A percentile compares a stretch with the other conserved stretches of the same genome.
phyloP scores from a whole-genome alignment of 2,113 vertebrate species.

The Nanorana parkeri region DNA sequence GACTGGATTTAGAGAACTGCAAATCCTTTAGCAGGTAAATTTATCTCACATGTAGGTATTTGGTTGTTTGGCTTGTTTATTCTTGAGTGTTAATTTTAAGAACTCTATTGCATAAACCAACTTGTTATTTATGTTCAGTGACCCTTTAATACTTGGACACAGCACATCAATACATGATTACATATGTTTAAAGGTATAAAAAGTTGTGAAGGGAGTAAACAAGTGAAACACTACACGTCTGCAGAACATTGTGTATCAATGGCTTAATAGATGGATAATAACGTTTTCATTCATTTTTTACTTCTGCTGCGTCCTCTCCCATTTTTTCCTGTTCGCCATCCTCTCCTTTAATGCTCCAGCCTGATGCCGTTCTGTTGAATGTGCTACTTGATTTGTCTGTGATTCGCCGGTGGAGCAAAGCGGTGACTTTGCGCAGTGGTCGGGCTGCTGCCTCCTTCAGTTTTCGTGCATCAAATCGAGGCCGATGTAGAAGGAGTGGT shows the following conservation, averaged over 20 bases:
- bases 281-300: too few species aligned
- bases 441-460: constrained; percentile 84
- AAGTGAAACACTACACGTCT: too few species aligned
- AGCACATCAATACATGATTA: neutral
- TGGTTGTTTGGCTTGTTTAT: too few species aligned
- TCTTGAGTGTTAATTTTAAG: too few species aligned
- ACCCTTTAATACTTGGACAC: neutral
- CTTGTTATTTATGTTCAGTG: neutral
- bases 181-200: too few species aligned
- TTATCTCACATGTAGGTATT: too few species aligned
- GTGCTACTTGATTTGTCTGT: constrained; percentile 79
- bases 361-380: constrained; percentile 88
- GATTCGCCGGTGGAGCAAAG: constrained; percentile 71
- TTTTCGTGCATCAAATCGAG: constrained; percentile 89
- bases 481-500: constrained; percentile 86
- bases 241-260: too few species aligned
- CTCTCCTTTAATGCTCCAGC: constrained; percentile 71
- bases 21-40: too few species aligned
- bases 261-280: too few species aligned
- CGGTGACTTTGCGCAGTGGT: constrained; percentile 75
- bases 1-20: too few species aligned
- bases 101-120: too few species aligned
- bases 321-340: constrained; percentile 30
- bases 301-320: constrained; percentile 37
- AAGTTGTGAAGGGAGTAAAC: too few species aligned